Percentiles rank a stretch among this genome's conserved stretches.
Evolutionary conservation across 2,888 invertebrate species (phyloP).

Genomic region (Heliconius hortense): DNA sequence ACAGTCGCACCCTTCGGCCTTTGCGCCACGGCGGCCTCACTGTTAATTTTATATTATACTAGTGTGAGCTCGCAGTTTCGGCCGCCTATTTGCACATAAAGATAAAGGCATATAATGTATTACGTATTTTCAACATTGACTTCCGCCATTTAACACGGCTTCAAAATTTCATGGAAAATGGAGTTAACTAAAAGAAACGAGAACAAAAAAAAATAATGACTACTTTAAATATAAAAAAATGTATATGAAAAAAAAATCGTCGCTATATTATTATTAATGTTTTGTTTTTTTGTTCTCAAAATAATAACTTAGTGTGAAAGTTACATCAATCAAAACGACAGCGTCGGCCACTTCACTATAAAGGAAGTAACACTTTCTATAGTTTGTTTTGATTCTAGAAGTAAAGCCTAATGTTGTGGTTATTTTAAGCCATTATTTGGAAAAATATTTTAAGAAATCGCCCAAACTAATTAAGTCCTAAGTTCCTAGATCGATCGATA

Average conservation of each 20-base stretch:
- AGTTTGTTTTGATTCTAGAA: background rate
- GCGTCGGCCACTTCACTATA: conserved; percentile 5
- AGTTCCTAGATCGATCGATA: too few relatives aligned
- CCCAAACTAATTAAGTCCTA: too few relatives aligned
- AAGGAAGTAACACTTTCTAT: conserved; percentile 8
- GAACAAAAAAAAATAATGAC: background rate
- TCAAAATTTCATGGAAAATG: background rate
- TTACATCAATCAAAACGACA: conserved; percentile 8
- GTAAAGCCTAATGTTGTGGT: background rate
- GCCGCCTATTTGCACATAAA: too few relatives aligned
- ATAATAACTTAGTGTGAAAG: conserved; percentile 15
- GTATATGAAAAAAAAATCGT: background rate
- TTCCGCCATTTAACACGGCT: too few relatives aligned
- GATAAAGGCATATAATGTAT: too few relatives aligned
- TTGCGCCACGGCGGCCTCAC: too few relatives aligned
- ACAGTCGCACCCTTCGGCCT: too few relatives aligned
- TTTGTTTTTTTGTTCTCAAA: background rate
- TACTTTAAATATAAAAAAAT: background rate
- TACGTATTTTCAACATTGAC: too few relatives aligned
- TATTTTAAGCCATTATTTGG: background rate
- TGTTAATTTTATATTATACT: too few relatives aligned
- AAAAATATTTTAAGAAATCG: background rate
- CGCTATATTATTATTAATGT: background rate
- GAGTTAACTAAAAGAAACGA: background rate
- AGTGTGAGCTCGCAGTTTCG: too few relatives aligned